Evolutionary conservation across 1,140 invertebrate species (phyloP).

Genomic region (Nasonia vitripennis): DNA sequence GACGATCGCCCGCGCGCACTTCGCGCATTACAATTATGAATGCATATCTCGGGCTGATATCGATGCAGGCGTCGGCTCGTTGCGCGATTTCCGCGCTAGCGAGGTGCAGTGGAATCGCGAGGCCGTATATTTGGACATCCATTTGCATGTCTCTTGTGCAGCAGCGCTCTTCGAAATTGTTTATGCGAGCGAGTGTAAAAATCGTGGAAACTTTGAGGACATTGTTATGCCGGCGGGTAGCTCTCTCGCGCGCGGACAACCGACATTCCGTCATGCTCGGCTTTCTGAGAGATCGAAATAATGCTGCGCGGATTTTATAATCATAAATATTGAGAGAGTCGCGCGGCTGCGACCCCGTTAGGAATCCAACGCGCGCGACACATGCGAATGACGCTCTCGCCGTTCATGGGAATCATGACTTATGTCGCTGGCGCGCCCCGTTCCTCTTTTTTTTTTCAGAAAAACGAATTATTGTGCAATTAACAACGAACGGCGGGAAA

Average conservation of each 20-base stretch:
- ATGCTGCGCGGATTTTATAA: conserved; percentile 72
- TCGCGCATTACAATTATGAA: neutral
- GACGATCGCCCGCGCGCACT: conserved; percentile 8
- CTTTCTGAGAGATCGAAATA: conserved; percentile 74
- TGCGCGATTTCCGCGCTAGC: neutral
- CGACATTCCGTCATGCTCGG: conserved; percentile 73
- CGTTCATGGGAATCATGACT: neutral
- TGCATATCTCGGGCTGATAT: neutral
- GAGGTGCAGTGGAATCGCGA: neutral
- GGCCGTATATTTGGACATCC: neutral
- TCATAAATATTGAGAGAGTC: conserved; percentile 70
- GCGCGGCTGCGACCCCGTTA: conserved; percentile 63
- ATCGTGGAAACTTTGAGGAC: neutral
- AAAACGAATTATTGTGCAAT: neutral
- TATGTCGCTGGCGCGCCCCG: neutral
- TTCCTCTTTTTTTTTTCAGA: neutral
- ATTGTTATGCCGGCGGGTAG: conserved; percentile 61
- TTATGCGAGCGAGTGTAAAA: neutral
- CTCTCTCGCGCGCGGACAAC: conserved; percentile 24
- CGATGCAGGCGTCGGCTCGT: neutral
- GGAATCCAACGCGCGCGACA: conserved; percentile 57
- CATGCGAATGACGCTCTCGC: neutral
- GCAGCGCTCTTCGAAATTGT: neutral
- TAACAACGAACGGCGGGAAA: no score
- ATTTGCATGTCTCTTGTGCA: neutral